Evolutionary conservation across 2,888 invertebrate genomes (phyloP).

Genomic region (Scaptomyza parva): DNA sequence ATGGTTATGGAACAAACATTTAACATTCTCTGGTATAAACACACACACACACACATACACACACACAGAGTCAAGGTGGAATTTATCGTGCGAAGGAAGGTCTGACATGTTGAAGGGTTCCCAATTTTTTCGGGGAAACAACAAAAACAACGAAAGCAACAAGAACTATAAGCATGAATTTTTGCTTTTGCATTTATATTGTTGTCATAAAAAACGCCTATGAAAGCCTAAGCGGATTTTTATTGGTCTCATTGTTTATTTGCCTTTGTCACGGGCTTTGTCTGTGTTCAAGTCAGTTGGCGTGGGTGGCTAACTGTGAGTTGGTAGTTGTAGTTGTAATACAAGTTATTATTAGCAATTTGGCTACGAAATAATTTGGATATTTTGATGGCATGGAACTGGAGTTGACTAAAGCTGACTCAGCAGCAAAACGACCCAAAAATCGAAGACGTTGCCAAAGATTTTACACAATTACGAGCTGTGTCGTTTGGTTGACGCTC

Average conservation of each 20-base stretch:
- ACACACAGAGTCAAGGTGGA: conserved; percentile 67
- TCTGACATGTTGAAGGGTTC: conserved; percentile 76
- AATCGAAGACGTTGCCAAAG: conserved; percentile 52
- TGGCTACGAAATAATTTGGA: conserved; percentile 76
- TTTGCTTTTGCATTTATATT: conserved; percentile 79
- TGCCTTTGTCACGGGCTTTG: conserved; percentile 75
- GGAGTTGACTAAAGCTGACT: conserved; percentile 53
- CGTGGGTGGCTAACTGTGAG: not conserved
- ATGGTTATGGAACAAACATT: conserved; percentile 75
- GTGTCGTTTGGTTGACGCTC: conserved; percentile 34
- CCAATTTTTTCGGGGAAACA: conserved; percentile 16
- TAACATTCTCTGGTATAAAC: conserved; percentile 55
- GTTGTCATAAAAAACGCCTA: conserved; percentile 83
- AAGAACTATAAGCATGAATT: conserved; percentile 46
- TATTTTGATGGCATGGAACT: conserved; percentile 64
- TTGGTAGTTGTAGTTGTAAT: conserved; percentile 53
- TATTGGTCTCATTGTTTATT: conserved; percentile 80
- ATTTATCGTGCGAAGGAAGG: conserved; percentile 70
- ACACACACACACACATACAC: conserved; percentile 24
- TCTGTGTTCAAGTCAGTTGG: conserved; percentile 32
- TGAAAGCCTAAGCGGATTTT: conserved; percentile 82
- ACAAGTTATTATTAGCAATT: conserved; percentile 81
- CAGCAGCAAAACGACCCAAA: conserved; percentile 42
- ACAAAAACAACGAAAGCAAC: conserved; percentile 29
- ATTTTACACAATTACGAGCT: conserved; percentile 58